Evolutionary conservation across 2,113 vertebrate species (phyloP).

Genomic region (Pelobates fuscus): DNA sequence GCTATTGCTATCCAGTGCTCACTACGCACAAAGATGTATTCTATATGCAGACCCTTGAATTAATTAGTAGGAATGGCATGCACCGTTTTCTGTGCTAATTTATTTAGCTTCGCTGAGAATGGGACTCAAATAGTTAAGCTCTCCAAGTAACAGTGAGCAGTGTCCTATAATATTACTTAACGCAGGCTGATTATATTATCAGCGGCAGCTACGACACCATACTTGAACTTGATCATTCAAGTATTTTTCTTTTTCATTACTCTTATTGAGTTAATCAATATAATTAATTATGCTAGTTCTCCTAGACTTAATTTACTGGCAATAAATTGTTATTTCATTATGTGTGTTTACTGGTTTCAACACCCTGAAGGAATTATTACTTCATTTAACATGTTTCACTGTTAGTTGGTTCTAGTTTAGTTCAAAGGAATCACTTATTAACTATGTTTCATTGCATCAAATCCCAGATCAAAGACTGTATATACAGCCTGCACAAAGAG

Average conservation of each 20-base stretch:
- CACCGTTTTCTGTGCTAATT: no score
- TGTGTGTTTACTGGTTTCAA: not conserved
- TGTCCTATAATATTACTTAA: not conserved
- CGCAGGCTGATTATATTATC: not conserved
- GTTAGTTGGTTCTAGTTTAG: conserved; percentile 7
- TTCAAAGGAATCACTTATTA: conserved; percentile 15
- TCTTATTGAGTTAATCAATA: not conserved
- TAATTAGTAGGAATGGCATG: no score
- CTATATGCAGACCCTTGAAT: no score
- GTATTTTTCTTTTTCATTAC: not conserved
- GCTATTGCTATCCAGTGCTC: no score
- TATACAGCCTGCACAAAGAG: conserved; percentile 1
- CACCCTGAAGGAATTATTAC: conserved; percentile 2
- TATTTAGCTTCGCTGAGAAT: no score
- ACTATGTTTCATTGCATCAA: conserved; percentile 24
- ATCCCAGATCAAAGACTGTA: conserved; percentile 3
- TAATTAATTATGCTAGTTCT: not conserved
- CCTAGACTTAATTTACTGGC: not conserved
- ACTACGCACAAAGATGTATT: no score
- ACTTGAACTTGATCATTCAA: not conserved
- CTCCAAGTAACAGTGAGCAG: not conserved
- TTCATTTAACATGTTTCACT: conserved; percentile 8
- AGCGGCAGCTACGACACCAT: not conserved
- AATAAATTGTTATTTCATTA: not conserved
- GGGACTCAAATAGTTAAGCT: not conserved